phyloP scores from a whole-genome alignment of 2,797 vertebrate genomes.

The Typhlichthys subterraneus region DNA sequence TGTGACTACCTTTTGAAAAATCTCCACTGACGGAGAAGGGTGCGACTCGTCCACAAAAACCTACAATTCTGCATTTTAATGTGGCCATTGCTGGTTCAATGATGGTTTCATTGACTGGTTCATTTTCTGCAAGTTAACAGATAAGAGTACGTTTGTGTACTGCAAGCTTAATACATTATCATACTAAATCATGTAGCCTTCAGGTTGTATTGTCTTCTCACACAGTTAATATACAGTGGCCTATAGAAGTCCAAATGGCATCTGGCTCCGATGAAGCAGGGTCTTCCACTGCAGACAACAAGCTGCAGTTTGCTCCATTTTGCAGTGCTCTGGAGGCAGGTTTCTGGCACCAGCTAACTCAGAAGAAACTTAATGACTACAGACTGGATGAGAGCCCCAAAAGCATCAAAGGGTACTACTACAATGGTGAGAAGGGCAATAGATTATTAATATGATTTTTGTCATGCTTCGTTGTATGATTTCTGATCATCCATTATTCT shows the following conservation, averaged over 20 bases:
- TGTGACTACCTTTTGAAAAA: too few relatives aligned
- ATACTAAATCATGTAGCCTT: not conserved
- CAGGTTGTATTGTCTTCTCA: slow-evolving; percentile 18
- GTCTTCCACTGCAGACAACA: slow-evolving; percentile 51
- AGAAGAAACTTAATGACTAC: slow-evolving; percentile 94
- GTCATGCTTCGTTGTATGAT: too few relatives aligned
- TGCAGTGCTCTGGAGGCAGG: slow-evolving; percentile 93
- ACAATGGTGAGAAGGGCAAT: slow-evolving; percentile 82
- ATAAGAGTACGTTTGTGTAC: too few relatives aligned
- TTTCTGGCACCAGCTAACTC: slow-evolving; percentile 96
- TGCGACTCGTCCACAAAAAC: too few relatives aligned
- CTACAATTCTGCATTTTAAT: too few relatives aligned
- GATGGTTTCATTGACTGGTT: too few relatives aligned
- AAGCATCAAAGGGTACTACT: slow-evolving; percentile 92
- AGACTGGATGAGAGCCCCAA: slow-evolving; percentile 90
- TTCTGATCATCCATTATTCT: too few relatives aligned
- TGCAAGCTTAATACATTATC: too few relatives aligned
- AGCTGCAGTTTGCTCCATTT: slow-evolving; percentile 94
- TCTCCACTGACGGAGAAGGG: too few relatives aligned
- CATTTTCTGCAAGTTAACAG: too few relatives aligned
- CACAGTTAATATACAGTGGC: slow-evolving; percentile 31
- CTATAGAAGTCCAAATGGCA: slow-evolving; percentile 70
- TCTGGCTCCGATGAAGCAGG: slow-evolving; percentile 53
- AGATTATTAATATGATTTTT: too few relatives aligned
- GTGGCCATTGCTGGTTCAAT: too few relatives aligned